Evolutionary conservation across 2,797 vertebrate genomes (phyloP).

Genomic region (Dromococcyx pavoninus): DNA sequence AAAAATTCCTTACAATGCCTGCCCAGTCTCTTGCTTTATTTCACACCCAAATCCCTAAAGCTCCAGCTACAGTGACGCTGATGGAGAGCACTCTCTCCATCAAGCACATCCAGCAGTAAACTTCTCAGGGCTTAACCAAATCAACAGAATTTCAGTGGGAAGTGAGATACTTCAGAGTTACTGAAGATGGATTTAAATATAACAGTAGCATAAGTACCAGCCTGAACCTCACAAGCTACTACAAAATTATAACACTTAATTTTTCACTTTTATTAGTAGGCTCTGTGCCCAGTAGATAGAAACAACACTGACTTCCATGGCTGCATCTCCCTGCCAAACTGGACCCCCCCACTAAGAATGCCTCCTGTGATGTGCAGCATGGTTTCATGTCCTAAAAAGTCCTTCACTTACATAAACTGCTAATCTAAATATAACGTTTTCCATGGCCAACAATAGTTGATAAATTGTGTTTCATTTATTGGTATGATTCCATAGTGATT

Average conservation of each 20-base stretch:
- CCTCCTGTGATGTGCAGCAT: neutral
- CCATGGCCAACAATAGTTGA: neutral
- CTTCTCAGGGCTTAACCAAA: neutral
- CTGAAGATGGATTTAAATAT: neutral
- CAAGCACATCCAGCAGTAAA: neutral
- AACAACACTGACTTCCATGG: neutral
- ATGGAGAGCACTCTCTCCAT: neutral
- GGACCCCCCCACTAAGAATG: neutral
- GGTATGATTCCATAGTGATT: neutral
- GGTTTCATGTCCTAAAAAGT: neutral
- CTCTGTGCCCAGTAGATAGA: neutral
- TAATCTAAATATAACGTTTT: neutral
- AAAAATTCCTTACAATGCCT: too few relatives aligned
- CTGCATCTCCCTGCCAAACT: neutral
- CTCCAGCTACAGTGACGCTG: neutral
- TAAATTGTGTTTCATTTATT: slow-evolving; percentile 2
- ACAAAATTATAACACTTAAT: neutral
- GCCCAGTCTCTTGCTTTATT: neutral
- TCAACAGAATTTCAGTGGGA: neutral
- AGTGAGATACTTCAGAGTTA: neutral
- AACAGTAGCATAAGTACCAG: neutral
- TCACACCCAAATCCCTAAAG: neutral
- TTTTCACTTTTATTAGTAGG: neutral
- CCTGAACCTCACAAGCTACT: neutral
- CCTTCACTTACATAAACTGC: neutral